Percentiles rank a stretch among this genome's conserved stretches.
Conservation (phyloP, 1,140 invertebrate species). For the Mamestra configurata region DNA sequence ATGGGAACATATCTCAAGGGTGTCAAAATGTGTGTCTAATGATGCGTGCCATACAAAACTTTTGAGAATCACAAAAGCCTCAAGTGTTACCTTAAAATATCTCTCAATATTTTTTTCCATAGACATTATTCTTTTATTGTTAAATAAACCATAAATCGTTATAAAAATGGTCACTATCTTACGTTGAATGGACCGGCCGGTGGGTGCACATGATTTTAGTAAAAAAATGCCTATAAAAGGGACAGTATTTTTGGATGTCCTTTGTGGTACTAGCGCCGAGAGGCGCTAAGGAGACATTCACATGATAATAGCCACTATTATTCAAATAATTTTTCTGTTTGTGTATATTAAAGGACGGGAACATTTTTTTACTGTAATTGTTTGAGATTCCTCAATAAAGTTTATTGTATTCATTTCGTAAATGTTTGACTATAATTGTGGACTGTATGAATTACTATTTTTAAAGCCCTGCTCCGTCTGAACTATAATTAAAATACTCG, state of each 20-base stretch:
- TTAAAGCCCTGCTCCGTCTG: conserved; percentile 33
- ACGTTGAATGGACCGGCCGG: conserved; percentile 73
- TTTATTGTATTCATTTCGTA: conserved; percentile 31
- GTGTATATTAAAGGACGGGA: conserved; percentile 58
- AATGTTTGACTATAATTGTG: conserved; percentile 26
- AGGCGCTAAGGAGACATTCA: conserved; percentile 80
- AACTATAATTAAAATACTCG: conserved; percentile 41
- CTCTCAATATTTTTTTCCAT: conserved; percentile 69
- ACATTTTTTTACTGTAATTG: conserved; percentile 55
- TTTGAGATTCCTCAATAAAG: conserved; percentile 52
- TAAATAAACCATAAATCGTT: conserved; percentile 87
- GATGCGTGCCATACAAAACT: conserved; percentile 72
- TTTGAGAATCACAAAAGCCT: conserved; percentile 70
- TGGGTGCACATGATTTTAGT: conserved; percentile 70
- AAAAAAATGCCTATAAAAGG: conserved; percentile 73
- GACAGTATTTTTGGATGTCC: conserved; percentile 74
- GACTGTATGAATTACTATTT: conserved; percentile 24
- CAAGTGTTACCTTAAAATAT: conserved; percentile 63
- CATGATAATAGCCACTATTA: conserved; percentile 74
- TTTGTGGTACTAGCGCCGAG: conserved; percentile 73
- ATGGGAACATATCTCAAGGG: conserved; percentile 66
- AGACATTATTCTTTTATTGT: conserved; percentile 83
- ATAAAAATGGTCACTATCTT: conserved; percentile 81
- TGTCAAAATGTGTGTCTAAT: conserved; percentile 79
- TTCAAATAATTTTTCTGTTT: conserved; percentile 68